These are phyloP conservation scores for Acanthisitta chloris DNA, from an alignment of 2,113 vertebrate species.

Conservation along the genomic window DNA sequence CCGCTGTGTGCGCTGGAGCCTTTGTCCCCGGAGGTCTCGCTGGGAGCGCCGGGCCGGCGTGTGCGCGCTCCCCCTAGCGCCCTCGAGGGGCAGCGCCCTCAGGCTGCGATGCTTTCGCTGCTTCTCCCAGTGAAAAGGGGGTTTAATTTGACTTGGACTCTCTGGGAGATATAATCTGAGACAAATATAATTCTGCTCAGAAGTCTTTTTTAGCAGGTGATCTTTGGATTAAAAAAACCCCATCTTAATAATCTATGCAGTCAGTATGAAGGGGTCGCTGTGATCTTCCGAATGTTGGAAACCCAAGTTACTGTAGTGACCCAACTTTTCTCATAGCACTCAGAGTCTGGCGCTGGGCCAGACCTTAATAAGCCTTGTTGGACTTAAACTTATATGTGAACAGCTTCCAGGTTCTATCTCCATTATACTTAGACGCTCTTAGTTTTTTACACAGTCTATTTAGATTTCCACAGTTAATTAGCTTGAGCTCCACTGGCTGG, in stretches of 20 bases:
- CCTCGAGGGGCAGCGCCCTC: fast-evolving
- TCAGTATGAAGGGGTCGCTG: neutral
- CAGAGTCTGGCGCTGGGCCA: neutral
- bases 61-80: neutral
- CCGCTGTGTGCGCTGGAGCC: too few relatives aligned
- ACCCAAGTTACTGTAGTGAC: neutral
- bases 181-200: neutral
- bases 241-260: neutral
- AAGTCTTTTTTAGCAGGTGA: neutral
- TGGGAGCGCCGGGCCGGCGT: too few relatives aligned
- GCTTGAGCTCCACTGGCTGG: neutral
- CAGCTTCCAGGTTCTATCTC: neutral
- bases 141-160: neutral
- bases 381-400: neutral
- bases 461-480: neutral
- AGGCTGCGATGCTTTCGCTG: neutral
- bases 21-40: too few relatives aligned
- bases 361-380: neutral
- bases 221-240: neutral
- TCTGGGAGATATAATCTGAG: neutral
- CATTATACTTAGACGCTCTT: neutral
- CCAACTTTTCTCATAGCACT: neutral
- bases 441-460: neutral
- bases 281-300: neutral
- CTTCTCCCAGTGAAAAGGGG: neutral